These are phyloP conservation scores for Scartelaos histophorus DNA, from an alignment of 2,113 vertebrate genomes.

Conservation along the genomic window DNA sequence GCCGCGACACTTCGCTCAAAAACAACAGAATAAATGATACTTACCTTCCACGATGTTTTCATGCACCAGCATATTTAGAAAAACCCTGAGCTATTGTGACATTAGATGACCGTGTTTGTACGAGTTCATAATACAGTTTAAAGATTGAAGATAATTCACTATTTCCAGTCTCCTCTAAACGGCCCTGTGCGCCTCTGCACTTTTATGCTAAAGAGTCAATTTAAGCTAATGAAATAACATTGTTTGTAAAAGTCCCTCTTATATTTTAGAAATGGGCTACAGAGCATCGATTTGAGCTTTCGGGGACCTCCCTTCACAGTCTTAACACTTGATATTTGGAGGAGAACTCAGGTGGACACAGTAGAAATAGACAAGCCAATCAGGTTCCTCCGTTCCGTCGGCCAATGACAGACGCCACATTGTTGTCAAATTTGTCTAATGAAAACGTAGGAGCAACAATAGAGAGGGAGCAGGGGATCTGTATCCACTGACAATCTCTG, in stretches of 20 bases:
- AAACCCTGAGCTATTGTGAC: neutral
- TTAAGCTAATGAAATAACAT: conserved; percentile 1
- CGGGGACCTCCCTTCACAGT: conserved; percentile 72
- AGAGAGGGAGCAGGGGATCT: conserved; percentile 82
- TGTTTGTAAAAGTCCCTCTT: conserved; percentile 32
- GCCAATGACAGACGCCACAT: conserved; percentile 97
- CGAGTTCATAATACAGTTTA: neutral
- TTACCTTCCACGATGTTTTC: conserved; percentile 52
- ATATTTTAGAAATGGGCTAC: conserved; percentile 46
- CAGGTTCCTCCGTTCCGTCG: conserved; percentile 84
- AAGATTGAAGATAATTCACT: neutral
- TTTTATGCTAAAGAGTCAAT: neutral
- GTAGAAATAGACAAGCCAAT: conserved; percentile 88
- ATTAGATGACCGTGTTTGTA: neutral
- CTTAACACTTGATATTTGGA: conserved; percentile 81
- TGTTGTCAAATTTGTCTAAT: conserved; percentile 99
- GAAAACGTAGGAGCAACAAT: conserved; percentile 95
- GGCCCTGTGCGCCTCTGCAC: conserved; percentile 8
- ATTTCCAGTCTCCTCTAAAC: neutral
- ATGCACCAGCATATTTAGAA: conserved; percentile 11
- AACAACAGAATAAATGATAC: conserved; percentile 54
- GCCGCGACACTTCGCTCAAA: neutral
- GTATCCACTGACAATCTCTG: conserved; percentile 82
- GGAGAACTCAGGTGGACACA: conserved; percentile 84
- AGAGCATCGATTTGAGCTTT: conserved; percentile 75